Base-by-base conservation (phyloP, 2,888 invertebrate species). In the Blastobasis lacticolella region DNA sequence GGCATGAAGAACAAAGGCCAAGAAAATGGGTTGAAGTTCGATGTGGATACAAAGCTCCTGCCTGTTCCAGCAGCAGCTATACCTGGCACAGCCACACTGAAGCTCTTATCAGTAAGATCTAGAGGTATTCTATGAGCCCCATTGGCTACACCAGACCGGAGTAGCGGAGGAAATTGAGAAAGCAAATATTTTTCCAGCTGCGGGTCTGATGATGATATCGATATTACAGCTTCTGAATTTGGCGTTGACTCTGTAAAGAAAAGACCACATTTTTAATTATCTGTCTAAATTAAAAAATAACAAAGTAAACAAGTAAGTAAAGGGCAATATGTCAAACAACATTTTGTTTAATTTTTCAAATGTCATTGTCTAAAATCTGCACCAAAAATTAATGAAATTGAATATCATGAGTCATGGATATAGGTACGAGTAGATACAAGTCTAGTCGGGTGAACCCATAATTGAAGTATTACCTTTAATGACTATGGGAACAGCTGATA, bases 121-220 rank as follows among this genome's bases (percentile, higher is more conserved):
- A 42, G 56, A 52, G 37, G 55, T 49, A 37, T 57, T 23, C 23
- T 23, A 23, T 23, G 23, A 23, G 23, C 23, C 23, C 23, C 23
- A 23, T 23, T 23, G 23, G 23, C 23, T 23, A 23, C 23, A 23
- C 23, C 23, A 23, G 23, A 23, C 23, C 23, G 23, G 3, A 23
- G 23, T 23, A 23, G 23, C 23, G 23, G 23, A 3, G 23, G 23
- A 23, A 23, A 23, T 23, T 23, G 23, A 23, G 60, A 57, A 10
- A 57, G 59, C 4, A 70, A 55, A 50, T 73, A 75, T 52, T 74
- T 74, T 45, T 76, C 75, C 1, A 76, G 54, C 10, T 71, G 68
- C 37, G 79, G 77, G 50, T 77, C 71, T 0, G 77, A 74, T 10
- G 81, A 74, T 6, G 81, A 73, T 61, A 81, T 73, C 4, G 81